Evolutionary conservation across 2,113 vertebrate species (phyloP), one percentile per base, ranked within the genome.

Genomic region (Centropristis striata): DNA sequence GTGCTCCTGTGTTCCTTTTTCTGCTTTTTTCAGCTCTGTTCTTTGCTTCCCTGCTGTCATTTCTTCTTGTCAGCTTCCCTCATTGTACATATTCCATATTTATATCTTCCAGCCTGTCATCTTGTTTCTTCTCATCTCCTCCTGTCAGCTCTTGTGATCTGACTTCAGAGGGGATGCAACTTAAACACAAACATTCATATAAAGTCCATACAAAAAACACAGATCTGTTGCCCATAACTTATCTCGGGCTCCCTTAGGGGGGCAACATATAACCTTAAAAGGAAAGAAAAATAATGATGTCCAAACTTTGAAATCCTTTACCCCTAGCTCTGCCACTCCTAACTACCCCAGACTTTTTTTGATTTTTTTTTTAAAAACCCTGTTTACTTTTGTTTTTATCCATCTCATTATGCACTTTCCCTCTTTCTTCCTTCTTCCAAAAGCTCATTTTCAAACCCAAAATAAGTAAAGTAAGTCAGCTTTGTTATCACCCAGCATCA

Each of bases 261-360:
- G 28, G 15, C 13, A 42, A 59, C 41, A 54, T 50, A 57, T 71
- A 54, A 86, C 27, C 46, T 32, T n/a, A 71, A 69, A 81, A 65
- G 36, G 4, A 60, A 46, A 57, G 16, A 36, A 72, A 88, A 87
- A 90, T 87, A 90, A 89, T 80, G 86, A 89, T 84, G 85, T 50
- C 42, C 68, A 25, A 69, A 86, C 84, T 86, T 80, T 80, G 64
- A 83, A 47, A 72, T 63, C 42, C 1, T 27, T 32, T 27, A 64
- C 44, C 65, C 28, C 25, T 75, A 12, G 15, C 20, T 77, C 18
- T 44, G 42, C 57, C n/a, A 3, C 32, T 32, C 32, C 6, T 32
- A 32, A 32, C 32, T 32, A 32, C 32, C 32, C 0, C 14, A 8
- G 50, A 1, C 14, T n/a, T 25, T 51, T 73, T 66, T 60, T 25